Conservation (phyloP, 1,140 invertebrate species). For the Euwallacea similis region DNA sequence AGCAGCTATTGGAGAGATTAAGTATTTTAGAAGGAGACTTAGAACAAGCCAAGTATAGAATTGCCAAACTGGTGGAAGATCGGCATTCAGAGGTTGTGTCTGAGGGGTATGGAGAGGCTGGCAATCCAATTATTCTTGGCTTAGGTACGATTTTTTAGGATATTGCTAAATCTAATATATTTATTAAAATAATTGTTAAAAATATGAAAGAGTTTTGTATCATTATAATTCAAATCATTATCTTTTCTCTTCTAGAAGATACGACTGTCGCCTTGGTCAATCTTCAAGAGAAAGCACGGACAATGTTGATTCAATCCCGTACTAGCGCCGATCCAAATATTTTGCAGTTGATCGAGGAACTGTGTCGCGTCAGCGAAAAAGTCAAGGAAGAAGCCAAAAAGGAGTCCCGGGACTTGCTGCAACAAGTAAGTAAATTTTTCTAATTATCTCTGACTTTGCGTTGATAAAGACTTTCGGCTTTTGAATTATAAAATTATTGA, state of each 20-base stretch:
- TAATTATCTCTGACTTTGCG: too few species aligned
- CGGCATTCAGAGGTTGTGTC: constrained; percentile 65
- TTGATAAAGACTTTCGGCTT: too few species aligned
- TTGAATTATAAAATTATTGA: too few species aligned
- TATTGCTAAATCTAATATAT: background rate
- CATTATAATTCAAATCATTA: background rate
- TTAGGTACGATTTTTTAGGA: constrained; percentile 22
- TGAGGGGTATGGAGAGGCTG: constrained; percentile 62
- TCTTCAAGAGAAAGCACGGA: constrained; percentile 57
- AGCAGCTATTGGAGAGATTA: constrained; percentile 59
- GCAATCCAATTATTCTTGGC: constrained; percentile 13
- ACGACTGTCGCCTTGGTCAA: constrained; percentile 47
- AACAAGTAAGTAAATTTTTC: constrained; percentile 61
- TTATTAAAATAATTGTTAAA: background rate
- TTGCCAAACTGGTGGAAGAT: constrained; percentile 59
- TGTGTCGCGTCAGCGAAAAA: constrained; percentile 63
- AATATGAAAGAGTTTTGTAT: background rate
- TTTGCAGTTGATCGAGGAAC: constrained; percentile 64
- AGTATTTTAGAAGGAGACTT: constrained; percentile 59
- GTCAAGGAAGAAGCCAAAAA: constrained; percentile 64
- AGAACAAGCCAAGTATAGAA: constrained; percentile 60
- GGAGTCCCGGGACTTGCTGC: constrained; percentile 70
- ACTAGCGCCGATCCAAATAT: constrained; percentile 55
- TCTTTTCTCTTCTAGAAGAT: constrained; percentile 39
- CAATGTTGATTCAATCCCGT: constrained; percentile 54